phyloP scores from a whole-genome alignment of 2,888 invertebrate genomes.

The Lasiommata megera region DNA sequence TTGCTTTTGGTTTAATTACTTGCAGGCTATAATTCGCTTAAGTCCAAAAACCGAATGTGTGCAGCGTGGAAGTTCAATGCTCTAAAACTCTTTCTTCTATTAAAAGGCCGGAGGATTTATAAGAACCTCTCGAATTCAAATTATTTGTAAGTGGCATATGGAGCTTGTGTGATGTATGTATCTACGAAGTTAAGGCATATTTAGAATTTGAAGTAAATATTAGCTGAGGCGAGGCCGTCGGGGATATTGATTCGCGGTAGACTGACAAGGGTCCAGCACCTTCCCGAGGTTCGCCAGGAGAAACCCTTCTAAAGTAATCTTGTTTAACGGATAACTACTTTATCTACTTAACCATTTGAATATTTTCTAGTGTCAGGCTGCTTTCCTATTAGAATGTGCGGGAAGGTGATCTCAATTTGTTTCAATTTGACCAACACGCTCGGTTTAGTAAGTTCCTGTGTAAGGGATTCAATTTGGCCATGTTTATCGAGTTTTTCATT shows the following conservation, averaged over 20 bases:
- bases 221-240: background rate
- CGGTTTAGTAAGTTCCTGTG: too few relatives aligned
- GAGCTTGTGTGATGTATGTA: background rate
- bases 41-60: too few relatives aligned
- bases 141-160: background rate
- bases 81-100: too few relatives aligned
- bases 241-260: constrained; percentile 2
- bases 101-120: too few relatives aligned
- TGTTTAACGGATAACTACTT: background rate
- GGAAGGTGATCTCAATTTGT: too few relatives aligned
- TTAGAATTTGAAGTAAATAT: constrained; percentile 10
- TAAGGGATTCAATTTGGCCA: too few relatives aligned
- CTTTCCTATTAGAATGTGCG: background rate
- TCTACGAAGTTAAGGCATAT: background rate
- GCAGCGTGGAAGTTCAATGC: too few relatives aligned
- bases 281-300: background rate
- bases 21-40: too few relatives aligned
- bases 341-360: background rate
- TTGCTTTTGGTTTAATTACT: too few relatives aligned
- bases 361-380: background rate
- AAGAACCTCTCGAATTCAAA: too few relatives aligned
- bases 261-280: constrained; percentile 10
- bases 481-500: too few relatives aligned
- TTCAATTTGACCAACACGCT: too few relatives aligned
- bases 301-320: background rate